Evolutionary conservation across 2,797 vertebrate species (phyloP).

Genomic region (Acipenser ruthenus): DNA sequence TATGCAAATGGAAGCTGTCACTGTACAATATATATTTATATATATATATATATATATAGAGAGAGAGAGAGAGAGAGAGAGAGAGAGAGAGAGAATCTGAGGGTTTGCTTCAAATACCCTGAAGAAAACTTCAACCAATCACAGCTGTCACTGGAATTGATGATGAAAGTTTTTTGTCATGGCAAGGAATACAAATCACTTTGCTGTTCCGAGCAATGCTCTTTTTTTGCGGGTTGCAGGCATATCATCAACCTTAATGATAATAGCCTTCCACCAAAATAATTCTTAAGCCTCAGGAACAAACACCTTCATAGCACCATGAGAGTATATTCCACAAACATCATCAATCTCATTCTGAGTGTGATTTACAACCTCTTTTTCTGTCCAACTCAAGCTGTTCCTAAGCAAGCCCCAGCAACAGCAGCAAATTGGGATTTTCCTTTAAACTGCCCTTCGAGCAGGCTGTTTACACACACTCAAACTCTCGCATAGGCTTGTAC

Average conservation of each 20-base stretch:
- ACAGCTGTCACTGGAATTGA: constrained; percentile 45
- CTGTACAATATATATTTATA: constrained; percentile 30
- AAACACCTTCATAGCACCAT: constrained; percentile 57
- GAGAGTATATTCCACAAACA: constrained; percentile 55
- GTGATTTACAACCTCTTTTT: constrained; percentile 59
- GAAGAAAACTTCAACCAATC: constrained; percentile 51
- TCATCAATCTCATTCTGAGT: constrained; percentile 57
- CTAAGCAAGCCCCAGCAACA: constrained; percentile 16
- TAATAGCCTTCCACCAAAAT: constrained; percentile 58
- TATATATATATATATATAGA: no score
- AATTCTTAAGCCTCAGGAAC: constrained; percentile 59
- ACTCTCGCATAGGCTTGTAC: no score
- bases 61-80: no score
- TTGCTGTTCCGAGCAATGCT: constrained; percentile 17
- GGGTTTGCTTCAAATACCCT: constrained; percentile 40
- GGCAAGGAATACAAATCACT: constrained; percentile 50
- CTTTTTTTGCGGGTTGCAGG: constrained; percentile 43
- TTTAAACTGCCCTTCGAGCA: constrained; percentile 34
- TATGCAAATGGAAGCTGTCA: constrained; percentile 43
- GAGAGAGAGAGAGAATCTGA: constrained; percentile 18
- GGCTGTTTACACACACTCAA: not conserved
- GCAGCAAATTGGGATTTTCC: constrained; percentile 47
- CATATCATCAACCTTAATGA: constrained; percentile 60
- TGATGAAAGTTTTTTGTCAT: constrained; percentile 45
- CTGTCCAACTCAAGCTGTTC: constrained; percentile 39